phyloP scores from a whole-genome alignment of 2,113 vertebrate genomes.

The Perca flavescens region DNA sequence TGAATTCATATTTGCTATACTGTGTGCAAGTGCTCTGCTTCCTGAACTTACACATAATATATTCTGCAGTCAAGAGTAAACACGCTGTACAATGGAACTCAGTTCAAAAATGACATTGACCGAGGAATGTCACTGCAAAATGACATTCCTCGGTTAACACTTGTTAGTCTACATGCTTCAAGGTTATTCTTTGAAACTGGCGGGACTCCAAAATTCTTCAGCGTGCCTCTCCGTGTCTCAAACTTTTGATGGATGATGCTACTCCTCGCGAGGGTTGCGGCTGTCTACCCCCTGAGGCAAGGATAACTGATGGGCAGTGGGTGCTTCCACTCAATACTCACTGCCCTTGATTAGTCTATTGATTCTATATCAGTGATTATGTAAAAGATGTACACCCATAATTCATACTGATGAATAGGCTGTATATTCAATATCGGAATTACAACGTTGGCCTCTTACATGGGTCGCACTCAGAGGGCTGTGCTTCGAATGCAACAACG shows the following conservation, averaged over 20 bases:
- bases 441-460: not conserved
- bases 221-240: slow-evolving; percentile 55
- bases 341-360: slow-evolving; percentile 81
- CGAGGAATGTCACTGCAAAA: not conserved
- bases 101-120: not conserved
- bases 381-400: slow-evolving; percentile 74
- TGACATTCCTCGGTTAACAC: slow-evolving; percentile 25
- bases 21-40: not conserved
- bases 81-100: not conserved
- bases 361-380: slow-evolving; percentile 79
- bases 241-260: slow-evolving; percentile 82
- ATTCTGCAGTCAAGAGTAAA: not conserved
- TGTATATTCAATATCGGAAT: slow-evolving; percentile 42
- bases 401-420: slow-evolving; percentile 72
- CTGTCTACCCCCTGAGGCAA: slow-evolving; percentile 70
- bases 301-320: slow-evolving; percentile 75
- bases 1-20: not conserved
- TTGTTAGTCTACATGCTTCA: slow-evolving; percentile 55
- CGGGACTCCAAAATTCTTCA: slow-evolving; percentile 51
- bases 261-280: slow-evolving; percentile 53
- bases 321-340: slow-evolving; percentile 71
- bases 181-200: slow-evolving; percentile 73
- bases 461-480: not conserved
- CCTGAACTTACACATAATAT: not conserved
- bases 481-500: slow-evolving; percentile 11